Conservation (phyloP, 2,888 invertebrate species). For the Encarsia formosa region DNA sequence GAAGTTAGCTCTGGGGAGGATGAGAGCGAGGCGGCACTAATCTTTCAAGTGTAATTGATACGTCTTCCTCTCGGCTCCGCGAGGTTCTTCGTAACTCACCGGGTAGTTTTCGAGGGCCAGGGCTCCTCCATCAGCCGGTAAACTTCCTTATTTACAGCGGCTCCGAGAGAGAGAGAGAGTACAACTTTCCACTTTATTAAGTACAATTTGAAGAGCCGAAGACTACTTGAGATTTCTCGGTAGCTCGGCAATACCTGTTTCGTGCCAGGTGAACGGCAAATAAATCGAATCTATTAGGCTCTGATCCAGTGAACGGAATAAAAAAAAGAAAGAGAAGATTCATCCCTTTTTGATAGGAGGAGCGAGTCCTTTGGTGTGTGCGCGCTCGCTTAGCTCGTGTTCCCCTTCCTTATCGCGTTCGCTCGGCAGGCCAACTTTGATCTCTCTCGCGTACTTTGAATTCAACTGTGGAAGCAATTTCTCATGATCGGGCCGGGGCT, state of each 20-base stretch:
- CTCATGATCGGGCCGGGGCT: constrained; percentile 24
- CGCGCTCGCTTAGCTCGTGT: not conserved
- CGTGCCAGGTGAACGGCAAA: no score
- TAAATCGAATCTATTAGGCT: no score
- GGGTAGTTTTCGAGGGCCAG: constrained; percentile 14
- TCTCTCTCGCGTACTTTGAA: constrained; percentile 32
- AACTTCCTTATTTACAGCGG: constrained; percentile 24
- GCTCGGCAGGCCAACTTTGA: constrained; percentile 31
- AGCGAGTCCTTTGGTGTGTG: no score
- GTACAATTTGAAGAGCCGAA: constrained; percentile 6
- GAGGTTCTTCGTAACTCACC: constrained; percentile 10
- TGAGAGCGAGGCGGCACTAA: constrained; percentile 14
- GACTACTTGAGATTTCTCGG: no score
- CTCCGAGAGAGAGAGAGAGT: no score
- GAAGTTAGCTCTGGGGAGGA: not conserved
- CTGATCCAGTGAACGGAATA: no score
- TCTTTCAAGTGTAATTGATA: constrained; percentile 30
- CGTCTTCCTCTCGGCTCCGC: constrained; percentile 14
- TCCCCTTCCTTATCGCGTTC: constrained; percentile 10
- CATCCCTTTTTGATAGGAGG: no score
- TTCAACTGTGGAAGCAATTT: constrained; percentile 34
- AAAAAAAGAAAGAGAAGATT: no score
- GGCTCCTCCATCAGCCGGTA: not conserved
- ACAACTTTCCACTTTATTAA: constrained; percentile 14
- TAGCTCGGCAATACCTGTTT: no score